Evolutionary conservation across 2,888 invertebrate species (phyloP), one percentile per base, ranked within the genome.

Genomic region (Acholoe squamosa): DNA sequence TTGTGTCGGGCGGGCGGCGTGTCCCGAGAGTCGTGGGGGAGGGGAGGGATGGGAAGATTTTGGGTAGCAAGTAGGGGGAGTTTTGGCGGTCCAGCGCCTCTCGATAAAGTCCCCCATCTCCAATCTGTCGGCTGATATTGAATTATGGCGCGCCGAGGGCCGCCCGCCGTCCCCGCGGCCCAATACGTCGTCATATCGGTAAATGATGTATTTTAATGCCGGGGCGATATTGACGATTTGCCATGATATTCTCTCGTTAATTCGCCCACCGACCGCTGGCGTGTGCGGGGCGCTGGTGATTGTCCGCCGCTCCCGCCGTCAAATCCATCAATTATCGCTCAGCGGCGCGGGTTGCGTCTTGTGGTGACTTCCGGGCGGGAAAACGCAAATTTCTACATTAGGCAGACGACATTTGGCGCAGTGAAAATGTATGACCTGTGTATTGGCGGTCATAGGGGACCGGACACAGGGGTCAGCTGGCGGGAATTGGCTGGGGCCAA

Each of bases 141-240:
- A 89, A 89, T 89, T 89, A 89, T 89, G 14, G 54, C 43, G 54
- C 89, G 89, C 89, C 31, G 61, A 33, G 89, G 89, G 61, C 33
- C n/a, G 19, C 22, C 10, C 19, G 61, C 61, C 31, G 89, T 89
- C 89, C 89, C 89, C 19, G 67, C 52, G 67, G 89, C 43, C 89
- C 89, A 89, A 89, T 89, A 89, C 67, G 67, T 67, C 89, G 89
- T 89, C 61, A 89, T 89, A 89, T 89, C 89, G 14, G 89, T 89
- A 89, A 89, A 89, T 89, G 89, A 89, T 89, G 89, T 89, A 89
- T 89, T 89, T 89, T 89, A 89, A 89, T 89, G 89, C 67, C 34
- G 52, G 67, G 34, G 67, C 67, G 89, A 89, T 89, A 89, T 89
- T 56, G 89, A 67, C 89, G 89, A 89, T 89, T 89, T 89, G 52